Percentiles rank a stretch among this genome's conserved stretches.
Conservation (phyloP, 2,113 vertebrate genomes). For the Tursiops truncatus region DNA sequence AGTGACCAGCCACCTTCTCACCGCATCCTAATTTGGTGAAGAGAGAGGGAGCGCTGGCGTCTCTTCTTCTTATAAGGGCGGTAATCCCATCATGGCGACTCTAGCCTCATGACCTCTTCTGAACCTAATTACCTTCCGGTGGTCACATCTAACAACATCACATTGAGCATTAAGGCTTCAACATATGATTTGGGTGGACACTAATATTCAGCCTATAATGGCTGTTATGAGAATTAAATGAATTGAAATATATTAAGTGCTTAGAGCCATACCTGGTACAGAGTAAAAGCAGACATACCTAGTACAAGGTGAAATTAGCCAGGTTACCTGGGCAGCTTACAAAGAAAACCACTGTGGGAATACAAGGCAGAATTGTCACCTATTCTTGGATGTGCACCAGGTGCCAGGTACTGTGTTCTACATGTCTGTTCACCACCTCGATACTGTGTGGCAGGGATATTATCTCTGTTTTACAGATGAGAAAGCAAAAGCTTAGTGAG, state of each 20-base stretch:
- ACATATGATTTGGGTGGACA: background rate
- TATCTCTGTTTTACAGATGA: background rate
- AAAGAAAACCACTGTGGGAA: background rate
- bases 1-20: background rate
- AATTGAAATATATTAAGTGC: background rate
- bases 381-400: background rate
- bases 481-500: background rate
- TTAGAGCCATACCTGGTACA: background rate
- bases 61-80: background rate
- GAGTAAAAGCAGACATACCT: background rate
- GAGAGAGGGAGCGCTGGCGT: background rate
- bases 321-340: background rate
- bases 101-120: background rate
- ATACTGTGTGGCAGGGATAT: rapidly evolving
- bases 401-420: background rate
- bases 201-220: background rate
- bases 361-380: background rate
- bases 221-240: background rate
- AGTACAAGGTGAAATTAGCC: background rate
- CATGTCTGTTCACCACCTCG: background rate
- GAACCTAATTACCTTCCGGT: background rate
- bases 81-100: too few relatives aligned
- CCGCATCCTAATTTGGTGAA: background rate
- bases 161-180: background rate
- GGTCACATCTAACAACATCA: background rate